phyloP scores from a whole-genome alignment of 1,140 invertebrate species.

The Anthonomus grandis region DNA sequence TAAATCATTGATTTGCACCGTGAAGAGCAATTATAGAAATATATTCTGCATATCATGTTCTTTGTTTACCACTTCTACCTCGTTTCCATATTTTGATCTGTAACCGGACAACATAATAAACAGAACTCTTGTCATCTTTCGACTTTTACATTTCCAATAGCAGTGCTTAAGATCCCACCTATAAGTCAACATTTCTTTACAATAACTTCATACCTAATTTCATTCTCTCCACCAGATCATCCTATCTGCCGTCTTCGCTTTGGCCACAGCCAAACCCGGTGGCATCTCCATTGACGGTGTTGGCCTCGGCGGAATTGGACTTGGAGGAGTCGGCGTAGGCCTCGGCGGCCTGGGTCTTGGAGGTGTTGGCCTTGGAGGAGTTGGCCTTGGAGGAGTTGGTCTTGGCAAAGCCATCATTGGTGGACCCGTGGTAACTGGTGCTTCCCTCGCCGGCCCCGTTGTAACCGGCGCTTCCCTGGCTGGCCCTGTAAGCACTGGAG shows the following conservation, averaged over 20 bases:
- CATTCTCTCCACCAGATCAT: neutral
- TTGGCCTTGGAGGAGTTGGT: neutral
- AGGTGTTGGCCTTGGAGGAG: neutral
- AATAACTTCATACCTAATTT: neutral
- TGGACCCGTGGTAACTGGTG: neutral
- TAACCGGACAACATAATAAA: no score
- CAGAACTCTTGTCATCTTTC: no score
- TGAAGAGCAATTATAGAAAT: no score
- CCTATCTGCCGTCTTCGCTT: constrained; percentile 6
- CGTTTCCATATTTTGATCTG: no score
- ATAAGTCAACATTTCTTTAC: neutral
- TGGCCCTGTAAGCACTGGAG: constrained; percentile 9
- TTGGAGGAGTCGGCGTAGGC: neutral
- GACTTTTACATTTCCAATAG: no score
- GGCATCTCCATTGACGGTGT: neutral
- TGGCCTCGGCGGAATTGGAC: neutral
- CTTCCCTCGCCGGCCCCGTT: neutral
- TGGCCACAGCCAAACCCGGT: constrained; percentile 9
- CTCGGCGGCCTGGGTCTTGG: neutral
- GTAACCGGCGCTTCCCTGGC: neutral
- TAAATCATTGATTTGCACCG: no score
- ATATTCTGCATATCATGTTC: no score
- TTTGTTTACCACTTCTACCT: no score
- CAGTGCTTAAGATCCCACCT: neutral
- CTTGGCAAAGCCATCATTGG: neutral